Evolutionary conservation across 1,140 invertebrate species (phyloP).

Genomic region (Drosophila punjabiensis): DNA sequence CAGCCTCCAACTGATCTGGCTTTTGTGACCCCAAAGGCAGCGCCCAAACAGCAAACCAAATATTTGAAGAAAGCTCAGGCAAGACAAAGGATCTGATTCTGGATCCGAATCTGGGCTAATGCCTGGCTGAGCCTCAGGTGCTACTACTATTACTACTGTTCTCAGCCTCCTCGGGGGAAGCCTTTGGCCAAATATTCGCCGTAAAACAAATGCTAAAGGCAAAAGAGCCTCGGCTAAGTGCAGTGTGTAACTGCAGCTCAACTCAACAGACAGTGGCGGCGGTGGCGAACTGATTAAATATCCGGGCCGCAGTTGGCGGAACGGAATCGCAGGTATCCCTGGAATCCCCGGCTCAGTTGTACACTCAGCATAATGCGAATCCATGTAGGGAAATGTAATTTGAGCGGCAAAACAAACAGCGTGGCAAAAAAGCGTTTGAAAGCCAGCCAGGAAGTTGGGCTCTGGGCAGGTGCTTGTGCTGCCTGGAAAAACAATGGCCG

Average conservation of each 20-base stretch:
- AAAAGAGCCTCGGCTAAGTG: slow-evolving; percentile 38
- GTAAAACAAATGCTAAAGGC: slow-evolving; percentile 52
- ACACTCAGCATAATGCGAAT: slow-evolving; percentile 66
- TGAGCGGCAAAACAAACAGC: slow-evolving; percentile 75
- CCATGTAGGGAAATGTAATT: slow-evolving; percentile 77
- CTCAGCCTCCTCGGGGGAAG: slow-evolving; percentile 20
- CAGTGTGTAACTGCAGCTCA: slow-evolving; percentile 38
- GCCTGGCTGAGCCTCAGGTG: slow-evolving; percentile 33
- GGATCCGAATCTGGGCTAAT: slow-evolving; percentile 37
- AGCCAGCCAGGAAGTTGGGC: slow-evolving; percentile 23
- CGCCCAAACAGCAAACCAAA: slow-evolving; percentile 26
- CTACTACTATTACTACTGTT: background rate
- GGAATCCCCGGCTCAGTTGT: slow-evolving; percentile 35
- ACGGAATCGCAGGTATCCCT: slow-evolving; percentile 19
- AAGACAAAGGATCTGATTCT: slow-evolving; percentile 31
- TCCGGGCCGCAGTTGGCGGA: slow-evolving; percentile 60
- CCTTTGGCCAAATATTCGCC: slow-evolving; percentile 50
- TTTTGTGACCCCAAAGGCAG: slow-evolving; percentile 23
- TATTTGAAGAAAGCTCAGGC: slow-evolving; percentile 24
- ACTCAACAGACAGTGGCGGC: slow-evolving; percentile 34
- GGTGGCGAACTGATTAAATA: slow-evolving; percentile 74
- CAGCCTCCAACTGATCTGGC: background rate
- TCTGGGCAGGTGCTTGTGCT: slow-evolving; percentile 56
- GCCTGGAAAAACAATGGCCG: slow-evolving; percentile 66
- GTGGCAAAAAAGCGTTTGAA: slow-evolving; percentile 21